Evolutionary conservation across 2,113 vertebrate species (phyloP), one percentile per base, ranked within the genome.

Genomic region (Pavo muticus): DNA sequence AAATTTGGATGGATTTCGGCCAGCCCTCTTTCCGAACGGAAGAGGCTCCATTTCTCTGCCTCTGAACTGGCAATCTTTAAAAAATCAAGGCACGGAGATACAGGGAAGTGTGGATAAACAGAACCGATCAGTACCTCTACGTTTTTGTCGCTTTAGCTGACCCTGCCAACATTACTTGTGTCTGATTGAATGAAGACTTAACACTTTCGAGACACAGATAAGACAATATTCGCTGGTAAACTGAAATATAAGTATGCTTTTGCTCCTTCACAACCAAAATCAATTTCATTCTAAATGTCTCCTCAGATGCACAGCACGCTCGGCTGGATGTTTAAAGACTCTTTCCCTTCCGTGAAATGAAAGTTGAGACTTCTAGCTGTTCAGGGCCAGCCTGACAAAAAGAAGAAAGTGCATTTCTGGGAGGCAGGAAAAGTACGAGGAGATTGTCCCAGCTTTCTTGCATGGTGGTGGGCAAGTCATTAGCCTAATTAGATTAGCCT

Each of bases 401-500:
- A 3, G 27, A 39, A 69, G 35, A 30, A 16, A 90, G 37, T 4
- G 7, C 11, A 47, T 24, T 21, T n/a, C 40, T 65, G 44, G 5
- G 39, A 84, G 16, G 42, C 61, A 57, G 47, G 44, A 12, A 81
- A 68, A 64, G 42, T 56, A 29, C 19, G 0, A 63, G 12, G 14
- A 65, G 4, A 44, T 64, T 65, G 56, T 56, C 39, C 20, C 24
- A 54, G 24, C 27, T 88, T 69, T 75, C 30, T 69, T 69, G 27
- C 48, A 27, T 30, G 35, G 14, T 57, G 27, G 23, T 75, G 44
- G 45, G 29, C 14, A 88, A 75, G 4, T 75, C 73, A 79, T 92
- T 87, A 87, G 42, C 67, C 81, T 92, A 82, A 95, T 91, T 95
- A 91, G 57, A 84, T 92, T 84, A 91, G 25, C 32, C 42, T 92